These are phyloP conservation scores for Drosophila fulvimacula DNA, from an alignment of 2,888 invertebrate genomes.

Conservation along the genomic window DNA sequence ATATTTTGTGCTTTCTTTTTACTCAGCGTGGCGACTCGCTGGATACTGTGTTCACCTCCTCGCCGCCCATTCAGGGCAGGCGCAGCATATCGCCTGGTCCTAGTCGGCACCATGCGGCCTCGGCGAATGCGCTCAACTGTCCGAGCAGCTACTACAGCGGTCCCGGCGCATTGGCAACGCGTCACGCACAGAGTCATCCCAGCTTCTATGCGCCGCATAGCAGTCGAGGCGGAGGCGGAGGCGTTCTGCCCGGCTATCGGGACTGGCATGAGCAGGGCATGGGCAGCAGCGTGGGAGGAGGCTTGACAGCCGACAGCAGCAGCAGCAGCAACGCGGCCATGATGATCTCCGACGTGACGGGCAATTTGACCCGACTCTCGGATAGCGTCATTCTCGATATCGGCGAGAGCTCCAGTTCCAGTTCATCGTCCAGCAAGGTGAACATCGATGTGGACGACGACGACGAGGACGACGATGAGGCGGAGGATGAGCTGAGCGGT, in stretches of 20 bases:
- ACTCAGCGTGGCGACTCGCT: constrained; percentile 88
- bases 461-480: constrained; percentile 77
- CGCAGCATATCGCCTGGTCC: constrained; percentile 78
- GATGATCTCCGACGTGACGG: constrained; percentile 82
- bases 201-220: constrained; percentile 62
- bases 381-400: constrained; percentile 84
- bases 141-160: constrained; percentile 65
- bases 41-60: constrained; percentile 88
- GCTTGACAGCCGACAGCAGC: constrained; percentile 6
- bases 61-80: constrained; percentile 85
- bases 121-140: constrained; percentile 66
- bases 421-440: constrained; percentile 81
- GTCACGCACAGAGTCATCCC: constrained; percentile 71
- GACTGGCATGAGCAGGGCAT: constrained; percentile 66
- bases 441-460: constrained; percentile 71
- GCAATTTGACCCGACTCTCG: constrained; percentile 85
- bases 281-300: constrained; percentile 6
- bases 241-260: constrained; percentile 45
- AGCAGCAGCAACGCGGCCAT: constrained; percentile 36
- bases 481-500: constrained; percentile 64
- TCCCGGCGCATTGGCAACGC: constrained; percentile 58
- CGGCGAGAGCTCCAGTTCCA: constrained; percentile 82
- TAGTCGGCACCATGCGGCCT: constrained; percentile 67
- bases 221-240: constrained; percentile 34
- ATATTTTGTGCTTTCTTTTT: neutral